phyloP scores from a whole-genome alignment of 1,140 invertebrate species.

The Aradophagus sp. region DNA sequence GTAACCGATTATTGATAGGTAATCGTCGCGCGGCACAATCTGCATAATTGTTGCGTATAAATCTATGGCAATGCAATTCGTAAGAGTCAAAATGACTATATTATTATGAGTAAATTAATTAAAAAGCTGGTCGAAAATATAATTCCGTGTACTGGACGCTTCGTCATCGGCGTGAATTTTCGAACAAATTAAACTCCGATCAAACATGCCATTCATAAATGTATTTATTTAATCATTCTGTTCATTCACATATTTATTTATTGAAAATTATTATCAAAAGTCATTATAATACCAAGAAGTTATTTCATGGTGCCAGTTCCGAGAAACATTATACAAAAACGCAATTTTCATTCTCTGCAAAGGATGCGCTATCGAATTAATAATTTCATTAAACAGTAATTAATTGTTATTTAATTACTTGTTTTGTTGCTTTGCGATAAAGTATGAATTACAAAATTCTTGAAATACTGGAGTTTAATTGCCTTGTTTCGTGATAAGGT shows the following conservation, averaged over 20 bases:
- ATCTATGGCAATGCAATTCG: slow-evolving; percentile 11
- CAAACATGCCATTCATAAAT: slow-evolving; percentile 36
- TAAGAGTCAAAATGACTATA: slow-evolving; percentile 22
- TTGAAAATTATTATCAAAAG: slow-evolving; percentile 37
- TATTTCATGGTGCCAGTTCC: too few species aligned
- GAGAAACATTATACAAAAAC: too few species aligned
- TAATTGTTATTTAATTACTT: too few species aligned
- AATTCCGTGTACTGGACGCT: slow-evolving; percentile 26
- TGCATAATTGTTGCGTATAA: slow-evolving; percentile 14
- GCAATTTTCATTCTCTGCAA: too few species aligned
- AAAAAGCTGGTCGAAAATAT: slow-evolving; percentile 25
- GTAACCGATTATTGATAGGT: slow-evolving; percentile 4
- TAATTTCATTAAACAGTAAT: too few species aligned
- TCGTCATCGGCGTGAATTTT: slow-evolving; percentile 37
- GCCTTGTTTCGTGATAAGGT: too few species aligned
- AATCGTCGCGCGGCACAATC: slow-evolving; percentile 8
- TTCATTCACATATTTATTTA: slow-evolving; percentile 49
- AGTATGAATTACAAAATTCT: too few species aligned
- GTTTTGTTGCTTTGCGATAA: too few species aligned
- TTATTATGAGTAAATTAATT: slow-evolving; percentile 25
- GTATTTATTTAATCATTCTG: slow-evolving; percentile 44
- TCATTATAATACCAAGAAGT: slow-evolving; percentile 16
- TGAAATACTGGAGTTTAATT: too few species aligned
- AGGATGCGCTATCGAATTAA: too few species aligned
- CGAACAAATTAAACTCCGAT: slow-evolving; percentile 43